Conservation (phyloP, 2,888 invertebrate genomes). For the Diloba caeruleocephala region DNA sequence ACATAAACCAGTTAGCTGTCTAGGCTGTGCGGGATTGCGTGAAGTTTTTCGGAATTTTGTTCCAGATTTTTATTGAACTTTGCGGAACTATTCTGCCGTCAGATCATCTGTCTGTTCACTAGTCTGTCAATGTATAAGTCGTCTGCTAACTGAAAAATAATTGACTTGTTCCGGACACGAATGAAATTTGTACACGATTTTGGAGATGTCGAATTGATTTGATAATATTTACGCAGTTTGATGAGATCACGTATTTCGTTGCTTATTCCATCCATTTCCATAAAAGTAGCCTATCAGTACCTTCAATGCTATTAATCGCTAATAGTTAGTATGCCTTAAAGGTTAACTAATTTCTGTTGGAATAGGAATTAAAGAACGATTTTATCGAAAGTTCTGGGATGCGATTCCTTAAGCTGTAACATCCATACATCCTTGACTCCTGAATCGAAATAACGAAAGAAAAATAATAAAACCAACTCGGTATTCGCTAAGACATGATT, state of each 20-base stretch:
- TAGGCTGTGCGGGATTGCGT: neutral
- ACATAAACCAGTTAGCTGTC: neutral
- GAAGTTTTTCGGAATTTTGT: constrained; percentile 15
- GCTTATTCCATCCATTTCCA: too few species aligned
- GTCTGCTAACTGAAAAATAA: constrained; percentile 34
- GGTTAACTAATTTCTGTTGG: too few species aligned
- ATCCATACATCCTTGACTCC: too few species aligned
- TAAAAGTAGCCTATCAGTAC: too few species aligned
- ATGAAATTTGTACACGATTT: constrained; percentile 4
- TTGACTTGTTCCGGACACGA: constrained; percentile 22
- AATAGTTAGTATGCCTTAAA: too few species aligned
- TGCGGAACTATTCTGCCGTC: constrained; percentile 26
- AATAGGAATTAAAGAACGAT: too few species aligned
- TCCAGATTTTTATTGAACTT: constrained; percentile 20
- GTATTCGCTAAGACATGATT: too few species aligned
- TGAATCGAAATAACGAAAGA: too few species aligned
- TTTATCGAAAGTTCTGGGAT: too few species aligned
- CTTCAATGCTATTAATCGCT: too few species aligned
- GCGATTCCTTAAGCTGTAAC: too few species aligned
- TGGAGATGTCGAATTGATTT: neutral
- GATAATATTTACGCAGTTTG: neutral
- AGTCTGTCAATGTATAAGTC: constrained; percentile 22
- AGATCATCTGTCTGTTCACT: constrained; percentile 30
- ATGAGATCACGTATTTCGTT: neutral
- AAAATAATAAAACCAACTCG: too few species aligned